Conservation (phyloP, 2,113 vertebrate species). For the Condylura cristata region DNA sequence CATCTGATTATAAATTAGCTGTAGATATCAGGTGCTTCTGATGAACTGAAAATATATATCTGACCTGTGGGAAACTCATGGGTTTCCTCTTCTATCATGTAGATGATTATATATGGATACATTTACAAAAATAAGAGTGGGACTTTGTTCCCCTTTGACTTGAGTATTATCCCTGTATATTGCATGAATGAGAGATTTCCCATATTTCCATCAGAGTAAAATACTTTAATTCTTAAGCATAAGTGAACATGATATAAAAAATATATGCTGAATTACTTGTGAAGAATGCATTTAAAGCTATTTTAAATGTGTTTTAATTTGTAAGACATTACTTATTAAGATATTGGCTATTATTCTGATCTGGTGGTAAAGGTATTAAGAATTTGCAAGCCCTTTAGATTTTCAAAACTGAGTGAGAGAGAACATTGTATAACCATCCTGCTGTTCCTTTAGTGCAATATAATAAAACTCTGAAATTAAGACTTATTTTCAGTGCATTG, state of each 20-base stretch:
- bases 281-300: slow-evolving; percentile 77
- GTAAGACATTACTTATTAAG: slow-evolving; percentile 72
- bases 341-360: slow-evolving; percentile 68
- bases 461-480: slow-evolving; percentile 82
- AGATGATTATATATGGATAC: slow-evolving; percentile 74
- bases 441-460: slow-evolving; percentile 88
- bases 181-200: slow-evolving; percentile 78
- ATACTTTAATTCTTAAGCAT: slow-evolving; percentile 79
- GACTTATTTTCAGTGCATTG: slow-evolving; percentile 78
- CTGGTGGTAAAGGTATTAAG: slow-evolving; percentile 77
- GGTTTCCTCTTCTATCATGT: slow-evolving; percentile 72
- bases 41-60: slow-evolving; percentile 65
- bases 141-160: slow-evolving; percentile 13
- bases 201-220: slow-evolving; percentile 71
- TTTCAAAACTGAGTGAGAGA: slow-evolving; percentile 77
- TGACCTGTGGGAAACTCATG: slow-evolving; percentile 22
- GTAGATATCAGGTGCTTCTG: slow-evolving; percentile 75
- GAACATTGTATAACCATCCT: slow-evolving; percentile 80
- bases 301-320: slow-evolving; percentile 79
- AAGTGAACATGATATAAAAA: slow-evolving; percentile 69
- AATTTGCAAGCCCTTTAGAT: slow-evolving; percentile 76
- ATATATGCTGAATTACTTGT: slow-evolving; percentile 70
- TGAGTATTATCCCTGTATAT: slow-evolving; percentile 74
- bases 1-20: slow-evolving; percentile 57
- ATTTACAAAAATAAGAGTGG: slow-evolving; percentile 68